phyloP scores from a whole-genome alignment of 2,113 vertebrate species.

The Rhadina sibilatrix region DNA sequence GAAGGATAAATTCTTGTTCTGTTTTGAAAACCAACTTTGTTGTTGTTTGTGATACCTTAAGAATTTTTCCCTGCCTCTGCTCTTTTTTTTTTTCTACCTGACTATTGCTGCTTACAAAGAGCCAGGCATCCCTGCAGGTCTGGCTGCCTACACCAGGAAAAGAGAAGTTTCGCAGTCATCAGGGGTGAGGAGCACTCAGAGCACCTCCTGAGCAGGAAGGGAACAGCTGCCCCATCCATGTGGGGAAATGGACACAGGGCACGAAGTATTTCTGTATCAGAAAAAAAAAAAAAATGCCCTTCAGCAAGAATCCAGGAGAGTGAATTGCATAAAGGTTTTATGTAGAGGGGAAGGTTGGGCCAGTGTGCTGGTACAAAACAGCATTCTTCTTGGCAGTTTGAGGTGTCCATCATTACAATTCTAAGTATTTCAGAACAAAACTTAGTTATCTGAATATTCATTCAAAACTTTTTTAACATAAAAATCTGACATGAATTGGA shows the following conservation, averaged over 20 bases:
- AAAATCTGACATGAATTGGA: not conserved
- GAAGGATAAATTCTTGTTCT: not conserved
- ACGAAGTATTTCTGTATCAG: not conserved
- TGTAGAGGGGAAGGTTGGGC: not conserved
- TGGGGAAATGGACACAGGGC: not conserved
- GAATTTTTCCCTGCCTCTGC: not conserved
- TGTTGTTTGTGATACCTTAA: not conserved
- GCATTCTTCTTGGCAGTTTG: not conserved
- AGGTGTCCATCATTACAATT: not conserved
- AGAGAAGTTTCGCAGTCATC: not conserved
- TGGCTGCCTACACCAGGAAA: not conserved
- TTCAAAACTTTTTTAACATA: not conserved
- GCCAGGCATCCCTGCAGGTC: not conserved
- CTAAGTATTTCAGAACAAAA: not conserved
- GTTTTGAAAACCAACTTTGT: not conserved
- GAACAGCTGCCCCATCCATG: not conserved
- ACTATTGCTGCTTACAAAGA: not conserved
- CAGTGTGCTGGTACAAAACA: not conserved
- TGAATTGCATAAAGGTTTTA: not conserved
- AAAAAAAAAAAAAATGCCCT: not conserved
- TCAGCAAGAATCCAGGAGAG: not conserved
- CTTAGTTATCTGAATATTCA: not conserved
- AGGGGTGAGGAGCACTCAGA: not conserved
- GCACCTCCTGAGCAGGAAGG: not conserved
- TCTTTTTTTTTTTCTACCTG: not conserved